Evolutionary conservation across 1,140 invertebrate genomes (phyloP).

Genomic region (Atta texana): DNA sequence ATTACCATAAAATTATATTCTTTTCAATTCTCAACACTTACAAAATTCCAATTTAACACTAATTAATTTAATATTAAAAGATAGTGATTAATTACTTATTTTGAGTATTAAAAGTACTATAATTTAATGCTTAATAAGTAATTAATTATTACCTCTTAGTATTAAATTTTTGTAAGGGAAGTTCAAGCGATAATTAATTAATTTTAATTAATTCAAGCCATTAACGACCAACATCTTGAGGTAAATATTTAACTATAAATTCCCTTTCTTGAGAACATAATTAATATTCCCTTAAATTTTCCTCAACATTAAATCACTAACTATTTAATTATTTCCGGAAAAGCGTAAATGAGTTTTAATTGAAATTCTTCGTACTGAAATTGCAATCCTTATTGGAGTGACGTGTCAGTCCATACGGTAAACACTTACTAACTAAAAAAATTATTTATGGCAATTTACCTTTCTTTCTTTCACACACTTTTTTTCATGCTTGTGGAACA

Average conservation of each 20-base stretch:
- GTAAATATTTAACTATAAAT: too few species aligned
- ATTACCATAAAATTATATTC: background rate
- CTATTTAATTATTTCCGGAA: background rate
- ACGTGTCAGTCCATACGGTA: background rate
- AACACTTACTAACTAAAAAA: background rate
- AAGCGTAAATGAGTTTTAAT: background rate
- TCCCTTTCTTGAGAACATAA: background rate
- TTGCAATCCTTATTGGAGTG: background rate
- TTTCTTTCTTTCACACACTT: background rate
- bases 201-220: background rate
- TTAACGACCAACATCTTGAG: too few species aligned
- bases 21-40: background rate
- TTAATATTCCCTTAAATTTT: background rate
- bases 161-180: too few species aligned
- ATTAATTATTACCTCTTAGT: too few species aligned
- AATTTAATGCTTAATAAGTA: too few species aligned
- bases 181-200: background rate
- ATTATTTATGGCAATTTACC: background rate
- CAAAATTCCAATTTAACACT: too few species aligned
- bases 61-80: too few species aligned
- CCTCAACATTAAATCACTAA: background rate
- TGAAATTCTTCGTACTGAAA: background rate
- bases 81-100: too few species aligned
- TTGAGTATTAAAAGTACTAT: too few species aligned
- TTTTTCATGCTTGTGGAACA: background rate